A percentile compares a stretch with the other conserved stretches of the same genome.
These are phyloP conservation scores for Rhadina sibilatrix DNA, from an alignment of 2,113 vertebrate genomes.

Conservation along the genomic window DNA sequence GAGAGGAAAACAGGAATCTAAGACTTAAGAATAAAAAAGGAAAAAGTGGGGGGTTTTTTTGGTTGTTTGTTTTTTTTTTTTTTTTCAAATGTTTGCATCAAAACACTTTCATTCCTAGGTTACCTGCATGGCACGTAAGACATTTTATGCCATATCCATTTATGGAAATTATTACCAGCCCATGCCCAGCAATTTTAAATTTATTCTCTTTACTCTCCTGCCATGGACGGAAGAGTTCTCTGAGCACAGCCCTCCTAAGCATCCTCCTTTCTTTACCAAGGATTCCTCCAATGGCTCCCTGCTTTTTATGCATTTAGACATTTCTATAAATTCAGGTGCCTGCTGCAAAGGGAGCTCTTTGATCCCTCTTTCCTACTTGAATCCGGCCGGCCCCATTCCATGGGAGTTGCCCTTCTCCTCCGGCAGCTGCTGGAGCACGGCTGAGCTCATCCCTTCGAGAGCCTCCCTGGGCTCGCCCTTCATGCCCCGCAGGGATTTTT, in stretches of 20 bases:
- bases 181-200: not conserved
- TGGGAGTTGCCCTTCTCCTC: not conserved
- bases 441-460: not conserved
- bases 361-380: not conserved
- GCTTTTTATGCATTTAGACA: not conserved
- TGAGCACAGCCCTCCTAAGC: not conserved
- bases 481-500: not conserved
- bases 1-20: not conserved
- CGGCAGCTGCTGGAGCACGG: not conserved
- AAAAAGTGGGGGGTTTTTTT: not conserved
- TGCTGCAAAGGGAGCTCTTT: not conserved
- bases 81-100: not conserved
- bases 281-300: not conserved
- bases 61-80: accelerated
- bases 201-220: not conserved
- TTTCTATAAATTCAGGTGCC: not conserved
- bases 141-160: not conserved
- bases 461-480: not conserved
- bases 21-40: not conserved
- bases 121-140: accelerated
- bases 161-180: not conserved
- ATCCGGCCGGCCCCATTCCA: not conserved
- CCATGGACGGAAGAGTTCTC: not conserved
- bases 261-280: not conserved
- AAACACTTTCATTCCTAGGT: not conserved